A percentile compares a stretch with the other conserved stretches of the same genome.
phyloP scores from a whole-genome alignment of 1,140 invertebrate species.

The Heliconius congener region DNA sequence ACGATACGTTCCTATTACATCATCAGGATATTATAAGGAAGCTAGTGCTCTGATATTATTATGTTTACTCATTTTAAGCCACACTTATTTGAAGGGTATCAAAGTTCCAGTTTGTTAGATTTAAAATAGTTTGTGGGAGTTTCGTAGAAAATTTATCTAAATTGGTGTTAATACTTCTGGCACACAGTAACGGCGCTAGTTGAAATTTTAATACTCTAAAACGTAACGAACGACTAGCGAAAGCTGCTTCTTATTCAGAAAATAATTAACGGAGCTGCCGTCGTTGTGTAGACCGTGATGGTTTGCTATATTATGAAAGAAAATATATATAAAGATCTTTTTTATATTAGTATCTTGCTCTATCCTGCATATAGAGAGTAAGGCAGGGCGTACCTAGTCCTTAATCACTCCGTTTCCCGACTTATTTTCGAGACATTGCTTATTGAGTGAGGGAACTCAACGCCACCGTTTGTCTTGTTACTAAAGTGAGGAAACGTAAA shows the following conservation, averaged over 20 bases:
- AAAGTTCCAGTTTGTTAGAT: background rate
- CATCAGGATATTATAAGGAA: background rate
- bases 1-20: background rate
- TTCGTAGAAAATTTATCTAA: conserved; percentile 1
- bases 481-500: no score
- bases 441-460: no score
- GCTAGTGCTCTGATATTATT: background rate
- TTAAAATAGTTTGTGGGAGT: background rate
- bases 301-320: no score
- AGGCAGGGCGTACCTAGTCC: background rate
- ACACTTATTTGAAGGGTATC: background rate
- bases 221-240: background rate
- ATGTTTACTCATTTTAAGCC: background rate
- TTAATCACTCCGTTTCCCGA: background rate
- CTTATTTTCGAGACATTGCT: background rate
- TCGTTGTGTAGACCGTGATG: background rate
- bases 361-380: background rate
- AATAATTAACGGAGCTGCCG: background rate
- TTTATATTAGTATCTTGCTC: background rate
- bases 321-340: no score
- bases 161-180: background rate
- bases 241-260: background rate
- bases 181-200: background rate
- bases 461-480: no score
- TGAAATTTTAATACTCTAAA: background rate